Conservation (phyloP, 2,113 vertebrate genomes). For the Epinephelus moara region DNA sequence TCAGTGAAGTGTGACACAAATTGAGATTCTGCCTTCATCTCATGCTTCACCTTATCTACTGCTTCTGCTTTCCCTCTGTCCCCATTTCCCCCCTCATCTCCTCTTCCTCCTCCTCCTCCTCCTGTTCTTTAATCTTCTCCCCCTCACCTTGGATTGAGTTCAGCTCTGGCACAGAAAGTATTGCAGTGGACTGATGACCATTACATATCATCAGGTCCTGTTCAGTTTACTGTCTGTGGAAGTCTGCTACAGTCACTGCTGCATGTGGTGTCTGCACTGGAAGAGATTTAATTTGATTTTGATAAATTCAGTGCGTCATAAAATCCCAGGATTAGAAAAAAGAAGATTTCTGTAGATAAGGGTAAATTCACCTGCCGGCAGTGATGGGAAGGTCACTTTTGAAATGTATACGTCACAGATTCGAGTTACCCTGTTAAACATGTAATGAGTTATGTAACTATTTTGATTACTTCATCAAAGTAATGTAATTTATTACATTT, state of each 20-base stretch:
- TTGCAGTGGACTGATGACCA: conserved; percentile 23
- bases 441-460: too few relatives aligned
- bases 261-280: not conserved
- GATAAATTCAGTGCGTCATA: conserved; percentile 5
- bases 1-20: conserved; percentile 42
- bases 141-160: conserved; percentile 36
- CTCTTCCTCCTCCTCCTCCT: conserved; percentile 16
- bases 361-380: not conserved
- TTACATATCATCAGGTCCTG: conserved; percentile 14
- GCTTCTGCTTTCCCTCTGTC: conserved; percentile 5
- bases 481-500: too few relatives aligned
- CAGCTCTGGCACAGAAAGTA: conserved; percentile 24
- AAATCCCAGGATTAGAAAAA: conserved; percentile 6
- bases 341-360: not conserved
- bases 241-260: conserved; percentile 1
- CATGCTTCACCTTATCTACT: conserved; percentile 27
- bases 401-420: too few relatives aligned
- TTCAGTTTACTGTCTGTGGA: conserved; percentile 24
- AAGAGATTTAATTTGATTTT: conserved; percentile 33
- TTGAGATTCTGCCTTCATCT: conserved; percentile 53
- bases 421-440: too few relatives aligned
- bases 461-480: too few relatives aligned
- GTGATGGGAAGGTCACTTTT: too few relatives aligned
- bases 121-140: conserved; percentile 33
- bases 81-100: conserved; percentile 7